Conservation (phyloP, 2,113 vertebrate genomes). For the Misgurnus mizolepis region DNA sequence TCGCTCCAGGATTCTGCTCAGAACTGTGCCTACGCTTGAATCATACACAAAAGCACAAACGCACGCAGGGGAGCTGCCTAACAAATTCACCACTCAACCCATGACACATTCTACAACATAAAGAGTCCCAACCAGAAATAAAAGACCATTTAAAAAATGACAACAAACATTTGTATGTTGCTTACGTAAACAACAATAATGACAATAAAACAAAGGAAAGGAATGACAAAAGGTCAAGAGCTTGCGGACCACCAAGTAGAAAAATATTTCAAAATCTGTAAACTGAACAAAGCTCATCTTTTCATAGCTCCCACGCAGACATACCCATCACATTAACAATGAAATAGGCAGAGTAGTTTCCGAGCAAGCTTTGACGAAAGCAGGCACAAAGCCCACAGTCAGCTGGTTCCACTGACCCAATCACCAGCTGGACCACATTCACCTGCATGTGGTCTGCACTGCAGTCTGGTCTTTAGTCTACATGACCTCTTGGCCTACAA, state of each 20-base stretch:
- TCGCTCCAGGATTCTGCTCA: constrained; percentile 22
- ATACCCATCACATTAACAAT: constrained; percentile 68
- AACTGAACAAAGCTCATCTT: background rate
- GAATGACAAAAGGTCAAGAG: background rate
- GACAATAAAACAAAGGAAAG: background rate
- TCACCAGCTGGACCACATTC: constrained; percentile 86
- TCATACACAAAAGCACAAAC: constrained; percentile 3
- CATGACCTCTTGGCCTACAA: constrained; percentile 29
- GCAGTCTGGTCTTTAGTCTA: constrained; percentile 43
- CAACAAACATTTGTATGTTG: background rate
- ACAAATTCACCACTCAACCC: constrained; percentile 24
- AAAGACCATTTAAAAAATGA: background rate
- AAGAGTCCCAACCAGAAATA: background rate
- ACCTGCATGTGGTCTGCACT: constrained; percentile 70
- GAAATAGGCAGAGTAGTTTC: constrained; percentile 47
- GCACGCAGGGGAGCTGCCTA: background rate
- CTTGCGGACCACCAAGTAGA: background rate
- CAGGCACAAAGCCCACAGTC: constrained; percentile 46
- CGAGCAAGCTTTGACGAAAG: constrained; percentile 17
- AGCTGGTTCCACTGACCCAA: constrained; percentile 81
- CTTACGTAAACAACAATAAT: background rate
- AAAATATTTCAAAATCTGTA: background rate
- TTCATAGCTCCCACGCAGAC: background rate
- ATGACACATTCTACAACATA: constrained; percentile 13
- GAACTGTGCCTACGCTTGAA: background rate